Evolutionary conservation across 37 sponge, comb jelly and placozoan species (phyloP).

Genomic region (Hexactinellida sp.): DNA sequence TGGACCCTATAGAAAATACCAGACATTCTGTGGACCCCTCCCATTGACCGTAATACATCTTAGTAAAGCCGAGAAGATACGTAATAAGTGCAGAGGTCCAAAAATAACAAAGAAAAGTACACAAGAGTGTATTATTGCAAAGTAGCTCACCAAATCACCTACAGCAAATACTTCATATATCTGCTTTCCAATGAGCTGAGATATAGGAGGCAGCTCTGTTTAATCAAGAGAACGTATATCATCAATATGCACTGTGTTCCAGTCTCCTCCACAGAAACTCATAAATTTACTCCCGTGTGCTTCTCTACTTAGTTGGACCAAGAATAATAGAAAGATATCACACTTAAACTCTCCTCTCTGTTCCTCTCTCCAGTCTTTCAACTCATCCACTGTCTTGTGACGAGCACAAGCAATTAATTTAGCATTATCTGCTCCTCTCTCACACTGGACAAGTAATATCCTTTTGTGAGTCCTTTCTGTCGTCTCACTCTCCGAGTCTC

Average conservation of each 20-base stretch:
- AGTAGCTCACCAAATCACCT: not conserved
- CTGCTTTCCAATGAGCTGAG: not conserved
- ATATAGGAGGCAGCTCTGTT: not conserved
- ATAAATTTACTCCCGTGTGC: constrained; percentile 30
- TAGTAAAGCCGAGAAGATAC: too few relatives aligned
- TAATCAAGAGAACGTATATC: constrained; percentile 34
- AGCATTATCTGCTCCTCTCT: not conserved
- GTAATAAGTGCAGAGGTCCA: too few relatives aligned
- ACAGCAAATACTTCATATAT: not conserved
- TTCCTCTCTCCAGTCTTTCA: not conserved
- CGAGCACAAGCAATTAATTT: constrained; percentile 17
- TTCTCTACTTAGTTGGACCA: constrained; percentile 38
- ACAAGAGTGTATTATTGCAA: too few relatives aligned
- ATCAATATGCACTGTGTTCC: constrained; percentile 61
- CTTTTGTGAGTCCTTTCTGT: not conserved
- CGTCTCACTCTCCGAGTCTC: not conserved
- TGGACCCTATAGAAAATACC: too few relatives aligned
- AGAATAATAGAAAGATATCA: constrained; percentile 34
- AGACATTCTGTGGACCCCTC: too few relatives aligned
- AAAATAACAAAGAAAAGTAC: too few relatives aligned
- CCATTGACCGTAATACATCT: too few relatives aligned
- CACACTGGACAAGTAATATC: constrained; percentile 10
- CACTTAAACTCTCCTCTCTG: not conserved
- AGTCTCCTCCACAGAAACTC: constrained; percentile 61
- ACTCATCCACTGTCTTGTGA: not conserved